Conservation (phyloP, 2,113 vertebrate species). For the Apistogramma diplotaenia region DNA sequence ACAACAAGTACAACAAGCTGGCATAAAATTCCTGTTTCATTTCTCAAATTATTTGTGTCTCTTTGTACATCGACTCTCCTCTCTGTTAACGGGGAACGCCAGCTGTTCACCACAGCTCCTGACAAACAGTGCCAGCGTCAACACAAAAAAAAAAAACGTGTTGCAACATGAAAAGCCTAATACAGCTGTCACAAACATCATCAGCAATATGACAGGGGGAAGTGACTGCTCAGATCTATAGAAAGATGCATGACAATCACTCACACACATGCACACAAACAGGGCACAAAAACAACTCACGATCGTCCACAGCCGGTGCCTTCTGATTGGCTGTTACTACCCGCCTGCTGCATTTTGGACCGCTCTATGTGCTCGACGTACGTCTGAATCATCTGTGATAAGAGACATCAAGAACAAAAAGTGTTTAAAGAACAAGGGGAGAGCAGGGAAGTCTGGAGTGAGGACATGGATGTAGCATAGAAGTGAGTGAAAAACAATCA, state of each 20-base stretch:
- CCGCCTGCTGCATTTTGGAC: conserved; percentile 91
- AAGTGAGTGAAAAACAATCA: not conserved
- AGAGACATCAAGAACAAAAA: not conserved
- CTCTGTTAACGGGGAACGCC: not conserved
- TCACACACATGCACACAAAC: not conserved
- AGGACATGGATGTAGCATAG: not conserved
- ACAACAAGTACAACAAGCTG: not conserved
- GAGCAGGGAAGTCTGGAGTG: not conserved
- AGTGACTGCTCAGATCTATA: not conserved
- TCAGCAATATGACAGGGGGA: not conserved
- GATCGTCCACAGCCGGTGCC: conserved; percentile 85
- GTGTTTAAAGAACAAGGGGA: not conserved
- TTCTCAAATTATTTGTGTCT: not conserved
- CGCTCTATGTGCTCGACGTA: conserved; percentile 97
- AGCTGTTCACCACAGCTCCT: conserved; percentile 9
- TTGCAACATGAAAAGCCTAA: not conserved
- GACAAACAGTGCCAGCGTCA: not conserved
- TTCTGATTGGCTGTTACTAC: conserved; percentile 87
- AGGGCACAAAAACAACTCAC: conserved; percentile 72
- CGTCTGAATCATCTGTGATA: conserved; percentile 95
- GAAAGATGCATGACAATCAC: not conserved
- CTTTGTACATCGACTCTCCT: not conserved
- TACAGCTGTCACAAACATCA: conserved; percentile 3
- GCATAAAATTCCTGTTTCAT: not conserved
- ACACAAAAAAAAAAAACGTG: conserved; percentile 3